These are phyloP conservation scores for Probosciger aterrimus DNA, from an alignment of 2,113 vertebrate species.

Conservation along the genomic window DNA sequence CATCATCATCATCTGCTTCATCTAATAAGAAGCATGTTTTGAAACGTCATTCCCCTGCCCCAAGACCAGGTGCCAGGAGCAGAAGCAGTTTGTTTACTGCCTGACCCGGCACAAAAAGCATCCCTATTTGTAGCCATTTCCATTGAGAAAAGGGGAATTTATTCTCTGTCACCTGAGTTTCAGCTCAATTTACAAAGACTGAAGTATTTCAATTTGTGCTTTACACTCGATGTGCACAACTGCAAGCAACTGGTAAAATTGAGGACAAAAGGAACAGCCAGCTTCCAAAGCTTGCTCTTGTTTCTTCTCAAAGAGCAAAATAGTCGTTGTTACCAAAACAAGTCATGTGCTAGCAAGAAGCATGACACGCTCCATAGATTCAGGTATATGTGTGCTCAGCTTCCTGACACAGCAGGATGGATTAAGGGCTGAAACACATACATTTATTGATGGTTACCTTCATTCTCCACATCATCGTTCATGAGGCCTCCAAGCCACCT, in stretches of 20 bases:
- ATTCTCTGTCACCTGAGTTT: not conserved
- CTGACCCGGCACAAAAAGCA: not conserved
- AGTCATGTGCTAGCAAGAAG: not conserved
- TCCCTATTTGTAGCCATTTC: not conserved
- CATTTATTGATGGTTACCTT: conserved; percentile 63
- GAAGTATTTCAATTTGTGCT: not conserved
- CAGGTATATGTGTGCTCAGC: not conserved
- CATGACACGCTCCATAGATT: not conserved
- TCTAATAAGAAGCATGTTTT: conserved; percentile 67
- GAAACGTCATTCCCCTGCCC: not conserved
- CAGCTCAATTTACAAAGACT: not conserved
- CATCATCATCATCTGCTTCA: conserved; percentile 92
- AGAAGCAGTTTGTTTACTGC: not conserved
- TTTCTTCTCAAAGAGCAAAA: not conserved
- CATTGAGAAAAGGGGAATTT: not conserved
- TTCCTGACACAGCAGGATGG: not conserved
- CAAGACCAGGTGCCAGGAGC: not conserved
- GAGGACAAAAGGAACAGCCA: not conserved
- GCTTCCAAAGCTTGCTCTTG: not conserved
- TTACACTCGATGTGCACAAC: not conserved
- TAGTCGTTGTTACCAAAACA: not conserved
- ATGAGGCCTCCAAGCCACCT: conserved; percentile 90
- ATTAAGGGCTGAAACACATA: not conserved
- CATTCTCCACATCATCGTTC: conserved; percentile 82
- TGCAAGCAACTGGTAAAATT: not conserved